A percentile compares a stretch with the other conserved stretches of the same genome.
Evolutionary conservation across 2,888 invertebrate genomes (phyloP).

Genomic region (Gryllus longicercus): DNA sequence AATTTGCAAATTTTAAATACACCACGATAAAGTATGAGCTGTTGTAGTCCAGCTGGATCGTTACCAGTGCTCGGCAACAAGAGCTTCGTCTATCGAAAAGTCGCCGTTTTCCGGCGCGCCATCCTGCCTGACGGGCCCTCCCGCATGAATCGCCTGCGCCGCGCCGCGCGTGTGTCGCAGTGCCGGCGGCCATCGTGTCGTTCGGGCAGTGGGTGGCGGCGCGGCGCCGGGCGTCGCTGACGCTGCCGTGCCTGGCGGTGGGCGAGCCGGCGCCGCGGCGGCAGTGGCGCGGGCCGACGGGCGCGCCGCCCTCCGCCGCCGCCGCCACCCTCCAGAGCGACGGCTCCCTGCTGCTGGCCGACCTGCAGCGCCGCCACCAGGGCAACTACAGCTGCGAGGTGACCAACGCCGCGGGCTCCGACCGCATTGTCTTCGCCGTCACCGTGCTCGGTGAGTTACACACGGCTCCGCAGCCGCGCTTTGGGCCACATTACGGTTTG

Average conservation of each 20-base stretch:
- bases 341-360: slow-evolving; percentile 42
- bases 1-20: too few species aligned
- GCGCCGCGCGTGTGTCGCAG: slow-evolving; percentile 25
- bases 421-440: slow-evolving; percentile 43
- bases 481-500: neutral
- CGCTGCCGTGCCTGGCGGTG: slow-evolving; percentile 37
- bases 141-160: too few species aligned
- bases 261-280: slow-evolving; percentile 40
- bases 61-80: too few species aligned
- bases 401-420: slow-evolving; percentile 43
- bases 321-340: slow-evolving; percentile 38
- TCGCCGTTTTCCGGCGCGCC: too few species aligned
- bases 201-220: slow-evolving; percentile 36
- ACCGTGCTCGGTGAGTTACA: slow-evolving; percentile 42
- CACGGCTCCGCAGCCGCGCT: neutral
- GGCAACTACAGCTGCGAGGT: slow-evolving; percentile 46
- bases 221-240: slow-evolving; percentile 32
- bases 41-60: too few species aligned
- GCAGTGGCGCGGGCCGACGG: slow-evolving; percentile 39
- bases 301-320: slow-evolving; percentile 37
- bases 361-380: slow-evolving; percentile 42
- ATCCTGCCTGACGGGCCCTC: too few species aligned
- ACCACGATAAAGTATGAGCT: too few species aligned
- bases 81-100: too few species aligned
- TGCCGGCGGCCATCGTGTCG: slow-evolving; percentile 39